phyloP scores from a whole-genome alignment of 2,113 vertebrate genomes.

The Guaruba guarouba region DNA sequence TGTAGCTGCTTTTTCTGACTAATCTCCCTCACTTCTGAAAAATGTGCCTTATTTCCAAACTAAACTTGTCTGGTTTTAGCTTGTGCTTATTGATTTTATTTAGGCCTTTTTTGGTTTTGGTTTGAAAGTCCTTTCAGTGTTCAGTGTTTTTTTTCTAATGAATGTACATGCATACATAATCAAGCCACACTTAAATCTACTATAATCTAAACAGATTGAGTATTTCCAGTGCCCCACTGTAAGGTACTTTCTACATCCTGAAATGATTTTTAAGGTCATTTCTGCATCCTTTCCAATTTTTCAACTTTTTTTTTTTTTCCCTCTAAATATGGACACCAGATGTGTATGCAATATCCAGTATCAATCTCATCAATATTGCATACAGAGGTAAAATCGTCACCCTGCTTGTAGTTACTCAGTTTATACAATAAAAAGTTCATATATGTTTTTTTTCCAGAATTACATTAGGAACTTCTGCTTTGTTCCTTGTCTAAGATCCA shows the following conservation, averaged over 20 bases:
- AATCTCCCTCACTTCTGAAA: constrained; percentile 23
- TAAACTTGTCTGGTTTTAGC: constrained; percentile 37
- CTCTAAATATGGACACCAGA: background rate
- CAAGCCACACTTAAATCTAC: constrained; percentile 22
- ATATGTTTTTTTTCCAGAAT: background rate
- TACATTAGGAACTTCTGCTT: background rate
- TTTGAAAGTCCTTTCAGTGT: background rate
- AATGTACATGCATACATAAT: background rate
- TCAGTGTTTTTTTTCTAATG: background rate
- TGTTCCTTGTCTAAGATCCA: background rate
- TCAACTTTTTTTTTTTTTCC: background rate
- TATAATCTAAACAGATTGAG: constrained; percentile 45
- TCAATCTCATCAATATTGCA: constrained; percentile 17
- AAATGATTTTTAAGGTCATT: constrained; percentile 32
- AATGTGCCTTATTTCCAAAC: constrained; percentile 36
- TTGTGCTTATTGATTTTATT: background rate
- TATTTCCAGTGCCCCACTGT: constrained; percentile 11
- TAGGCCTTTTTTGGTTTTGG: background rate
- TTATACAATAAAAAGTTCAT: background rate
- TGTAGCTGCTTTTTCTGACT: constrained; percentile 13
- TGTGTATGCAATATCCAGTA: background rate
- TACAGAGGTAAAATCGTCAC: constrained; percentile 1
- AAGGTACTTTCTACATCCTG: constrained; percentile 39
- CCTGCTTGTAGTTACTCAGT: background rate
- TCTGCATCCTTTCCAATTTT: constrained; percentile 18